Conservation (phyloP, 2,113 vertebrate genomes). For the Antechinus stuartii region DNA sequence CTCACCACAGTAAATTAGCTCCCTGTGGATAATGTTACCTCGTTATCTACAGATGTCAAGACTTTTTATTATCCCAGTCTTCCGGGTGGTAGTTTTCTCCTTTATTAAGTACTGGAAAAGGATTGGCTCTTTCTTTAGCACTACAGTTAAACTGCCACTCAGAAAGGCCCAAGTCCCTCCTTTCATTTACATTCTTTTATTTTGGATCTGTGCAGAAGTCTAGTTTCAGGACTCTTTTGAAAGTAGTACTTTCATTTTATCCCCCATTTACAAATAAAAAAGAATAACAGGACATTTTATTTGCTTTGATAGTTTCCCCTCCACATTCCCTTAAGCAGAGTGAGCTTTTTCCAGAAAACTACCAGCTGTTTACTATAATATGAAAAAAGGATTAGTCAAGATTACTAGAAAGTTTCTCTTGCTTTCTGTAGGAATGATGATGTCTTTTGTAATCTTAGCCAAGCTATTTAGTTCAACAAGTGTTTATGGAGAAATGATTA, state of each 20-base stretch:
- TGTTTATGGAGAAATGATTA: neutral
- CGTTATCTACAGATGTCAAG: slow-evolving; percentile 74
- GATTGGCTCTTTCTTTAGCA: neutral
- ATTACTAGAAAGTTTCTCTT: neutral
- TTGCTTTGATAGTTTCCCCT: neutral
- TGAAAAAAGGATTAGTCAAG: neutral
- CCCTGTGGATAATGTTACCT: slow-evolving; percentile 74
- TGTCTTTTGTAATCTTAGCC: neutral
- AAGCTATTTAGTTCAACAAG: neutral
- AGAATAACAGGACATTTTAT: neutral
- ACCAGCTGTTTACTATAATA: neutral
- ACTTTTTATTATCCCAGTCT: slow-evolving; percentile 59
- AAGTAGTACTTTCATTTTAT: neutral
- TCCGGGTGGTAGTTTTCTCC: neutral
- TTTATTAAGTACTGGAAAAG: slow-evolving; percentile 22
- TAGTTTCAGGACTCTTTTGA: neutral
- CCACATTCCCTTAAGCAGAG: neutral
- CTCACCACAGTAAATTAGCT: slow-evolving; percentile 76
- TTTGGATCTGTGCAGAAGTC: neutral
- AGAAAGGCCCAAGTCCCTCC: neutral
- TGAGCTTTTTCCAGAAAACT: neutral
- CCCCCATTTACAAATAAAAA: slow-evolving; percentile 1
- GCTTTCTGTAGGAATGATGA: neutral
- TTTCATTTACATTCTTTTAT: slow-evolving; percentile 7
- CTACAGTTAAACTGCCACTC: neutral